phyloP scores from a whole-genome alignment of 2,797 vertebrate genomes.

The Macrochelys suwanniensis region DNA sequence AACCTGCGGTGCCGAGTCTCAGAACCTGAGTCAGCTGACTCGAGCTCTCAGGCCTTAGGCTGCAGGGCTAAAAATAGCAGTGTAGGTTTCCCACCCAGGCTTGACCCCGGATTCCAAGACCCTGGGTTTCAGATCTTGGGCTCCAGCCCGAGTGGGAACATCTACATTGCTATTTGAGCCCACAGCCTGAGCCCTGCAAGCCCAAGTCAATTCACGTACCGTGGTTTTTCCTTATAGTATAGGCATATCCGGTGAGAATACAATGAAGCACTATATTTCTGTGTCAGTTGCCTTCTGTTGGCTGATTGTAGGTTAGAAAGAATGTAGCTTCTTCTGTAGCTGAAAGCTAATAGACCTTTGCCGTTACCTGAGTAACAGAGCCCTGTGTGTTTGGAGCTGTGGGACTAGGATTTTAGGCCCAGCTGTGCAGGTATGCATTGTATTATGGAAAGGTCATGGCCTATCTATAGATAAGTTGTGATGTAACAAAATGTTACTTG shows the following conservation, averaged over 20 bases:
- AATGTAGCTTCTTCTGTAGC: not conserved
- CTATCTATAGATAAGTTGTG: not conserved
- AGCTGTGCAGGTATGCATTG: rapidly evolving
- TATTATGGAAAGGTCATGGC: not conserved
- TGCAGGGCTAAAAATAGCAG: not conserved
- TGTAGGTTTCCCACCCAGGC: too few species aligned
- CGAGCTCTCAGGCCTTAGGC: not conserved
- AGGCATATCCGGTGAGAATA: too few species aligned
- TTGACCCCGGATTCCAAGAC: too few species aligned
- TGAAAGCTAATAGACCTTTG: not conserved
- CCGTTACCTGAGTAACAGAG: not conserved
- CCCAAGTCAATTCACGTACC: too few species aligned
- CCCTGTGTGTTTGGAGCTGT: rapidly evolving
- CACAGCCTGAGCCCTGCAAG: too few species aligned
- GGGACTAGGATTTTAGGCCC: not conserved
- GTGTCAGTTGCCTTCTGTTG: not conserved
- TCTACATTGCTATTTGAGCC: too few species aligned
- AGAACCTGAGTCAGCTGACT: not conserved
- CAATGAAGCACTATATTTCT: too few species aligned
- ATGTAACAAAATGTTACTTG: not conserved
- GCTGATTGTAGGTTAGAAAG: not conserved
- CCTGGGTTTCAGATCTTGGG: too few species aligned
- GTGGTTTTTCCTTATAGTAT: too few species aligned
- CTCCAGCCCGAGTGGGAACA: too few species aligned
- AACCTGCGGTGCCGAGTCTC: not conserved